Percentiles rank a stretch among this genome's conserved stretches.
These are phyloP conservation scores for Coleophora flavipennella DNA, from an alignment of 2,888 invertebrate species.

Conservation along the genomic window DNA sequence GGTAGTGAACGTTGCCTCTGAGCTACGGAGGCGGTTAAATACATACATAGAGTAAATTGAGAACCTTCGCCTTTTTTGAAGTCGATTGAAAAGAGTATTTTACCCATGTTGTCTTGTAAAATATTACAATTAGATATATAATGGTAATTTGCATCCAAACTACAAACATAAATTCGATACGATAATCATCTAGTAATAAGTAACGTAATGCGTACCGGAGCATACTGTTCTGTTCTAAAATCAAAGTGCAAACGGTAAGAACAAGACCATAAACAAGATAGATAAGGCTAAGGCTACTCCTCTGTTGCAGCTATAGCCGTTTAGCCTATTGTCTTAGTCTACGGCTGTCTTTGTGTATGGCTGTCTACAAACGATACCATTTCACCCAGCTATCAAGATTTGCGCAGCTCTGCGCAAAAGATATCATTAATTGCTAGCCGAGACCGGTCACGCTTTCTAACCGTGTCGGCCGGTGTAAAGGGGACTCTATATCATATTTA, in stretches of 20 bases:
- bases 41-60: no score
- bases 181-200: background rate
- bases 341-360: no score
- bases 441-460: slow-evolving; percentile 11
- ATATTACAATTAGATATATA: background rate
- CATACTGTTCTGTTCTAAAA: background rate
- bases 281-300: slow-evolving; percentile 14
- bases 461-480: background rate
- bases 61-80: no score
- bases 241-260: background rate
- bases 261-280: slow-evolving; percentile 5
- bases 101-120: no score
- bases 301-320: no score
- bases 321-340: slow-evolving; percentile 2
- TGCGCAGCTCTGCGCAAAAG: slow-evolving; percentile 12
- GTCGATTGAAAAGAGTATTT: no score
- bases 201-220: no score
- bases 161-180: background rate
- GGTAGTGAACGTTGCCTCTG: no score
- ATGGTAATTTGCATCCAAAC: background rate
- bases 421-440: slow-evolving; percentile 11
- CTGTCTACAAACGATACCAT: slow-evolving; percentile 26
- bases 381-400: slow-evolving; percentile 42
- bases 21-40: no score
- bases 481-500: slow-evolving; percentile 5